phyloP scores from a whole-genome alignment of 23 tunicate genomes.

The Aplidium turbinatum region DNA sequence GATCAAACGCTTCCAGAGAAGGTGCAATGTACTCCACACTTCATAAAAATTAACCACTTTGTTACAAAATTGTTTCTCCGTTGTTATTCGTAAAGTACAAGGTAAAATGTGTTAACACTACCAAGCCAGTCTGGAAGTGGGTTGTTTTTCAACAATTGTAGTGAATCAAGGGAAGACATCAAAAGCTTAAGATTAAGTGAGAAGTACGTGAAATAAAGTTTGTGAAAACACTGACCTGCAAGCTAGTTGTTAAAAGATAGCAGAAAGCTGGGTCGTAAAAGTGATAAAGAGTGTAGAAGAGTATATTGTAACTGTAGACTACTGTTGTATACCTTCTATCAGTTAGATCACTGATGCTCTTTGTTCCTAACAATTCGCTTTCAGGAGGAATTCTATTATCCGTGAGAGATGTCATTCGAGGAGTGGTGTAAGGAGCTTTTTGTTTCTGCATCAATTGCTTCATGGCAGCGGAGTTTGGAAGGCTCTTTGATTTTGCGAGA shows the following conservation, averaged over 20 bases:
- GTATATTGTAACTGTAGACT: not conserved
- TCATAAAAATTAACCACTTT: not conserved
- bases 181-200: not conserved
- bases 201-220: not conserved
- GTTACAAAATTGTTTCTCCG: too few relatives aligned
- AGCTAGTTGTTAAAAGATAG: too few relatives aligned
- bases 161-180: too few relatives aligned
- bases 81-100: not conserved
- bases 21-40: too few relatives aligned
- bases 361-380: conserved; percentile 59
- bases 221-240: too few relatives aligned
- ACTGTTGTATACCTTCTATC: conserved; percentile 32
- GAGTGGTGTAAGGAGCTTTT: conserved; percentile 59
- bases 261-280: too few relatives aligned
- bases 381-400: conserved; percentile 28
- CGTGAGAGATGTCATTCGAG: conserved; percentile 45
- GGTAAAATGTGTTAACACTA: not conserved
- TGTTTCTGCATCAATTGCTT: not conserved
- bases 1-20: too few relatives aligned
- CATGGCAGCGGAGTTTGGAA: conserved; percentile 76
- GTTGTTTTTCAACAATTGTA: too few relatives aligned
- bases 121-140: too few relatives aligned
- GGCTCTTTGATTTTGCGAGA: conserved; percentile 79
- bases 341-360: conserved; percentile 81
- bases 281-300: too few relatives aligned